phyloP scores from a whole-genome alignment of 2,113 vertebrate species.

The Zonotrichia leucophrys region DNA sequence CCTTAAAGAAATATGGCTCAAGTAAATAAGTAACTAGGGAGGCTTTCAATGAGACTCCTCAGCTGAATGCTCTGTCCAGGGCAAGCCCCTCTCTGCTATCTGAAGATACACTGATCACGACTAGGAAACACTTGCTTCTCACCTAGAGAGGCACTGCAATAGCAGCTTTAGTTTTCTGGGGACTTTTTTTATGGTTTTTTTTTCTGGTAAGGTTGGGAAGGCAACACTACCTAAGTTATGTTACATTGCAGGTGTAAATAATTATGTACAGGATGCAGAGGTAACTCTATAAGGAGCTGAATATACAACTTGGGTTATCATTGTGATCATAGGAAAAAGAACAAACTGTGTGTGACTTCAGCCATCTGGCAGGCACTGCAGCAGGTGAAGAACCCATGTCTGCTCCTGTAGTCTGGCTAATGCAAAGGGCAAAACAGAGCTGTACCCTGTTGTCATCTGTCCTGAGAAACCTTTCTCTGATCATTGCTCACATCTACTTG shows the following conservation, averaged over 20 bases:
- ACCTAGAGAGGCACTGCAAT: background rate
- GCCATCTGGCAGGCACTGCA: too few species aligned
- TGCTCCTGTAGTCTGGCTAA: background rate
- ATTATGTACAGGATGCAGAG: background rate
- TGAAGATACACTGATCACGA: background rate
- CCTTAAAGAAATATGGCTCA: background rate
- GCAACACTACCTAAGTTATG: background rate
- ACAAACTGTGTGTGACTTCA: background rate
- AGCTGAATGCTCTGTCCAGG: background rate
- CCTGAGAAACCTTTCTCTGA: background rate
- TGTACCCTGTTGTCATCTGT: background rate
- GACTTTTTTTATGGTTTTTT: background rate
- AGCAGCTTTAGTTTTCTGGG: background rate
- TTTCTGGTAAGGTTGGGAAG: background rate
- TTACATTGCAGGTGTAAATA: background rate
- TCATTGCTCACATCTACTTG: background rate
- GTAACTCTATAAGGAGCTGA: background rate
- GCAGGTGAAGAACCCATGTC: too few species aligned
- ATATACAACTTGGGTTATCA: fast-evolving
- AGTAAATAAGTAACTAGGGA: background rate
- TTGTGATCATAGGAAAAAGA: background rate
- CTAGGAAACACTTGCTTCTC: background rate
- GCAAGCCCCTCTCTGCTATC: background rate
- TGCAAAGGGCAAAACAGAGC: background rate
- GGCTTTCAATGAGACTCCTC: background rate